Base-by-base conservation (phyloP, 2,888 invertebrate species). In the Kuschelorhynchus macadamiae region DNA sequence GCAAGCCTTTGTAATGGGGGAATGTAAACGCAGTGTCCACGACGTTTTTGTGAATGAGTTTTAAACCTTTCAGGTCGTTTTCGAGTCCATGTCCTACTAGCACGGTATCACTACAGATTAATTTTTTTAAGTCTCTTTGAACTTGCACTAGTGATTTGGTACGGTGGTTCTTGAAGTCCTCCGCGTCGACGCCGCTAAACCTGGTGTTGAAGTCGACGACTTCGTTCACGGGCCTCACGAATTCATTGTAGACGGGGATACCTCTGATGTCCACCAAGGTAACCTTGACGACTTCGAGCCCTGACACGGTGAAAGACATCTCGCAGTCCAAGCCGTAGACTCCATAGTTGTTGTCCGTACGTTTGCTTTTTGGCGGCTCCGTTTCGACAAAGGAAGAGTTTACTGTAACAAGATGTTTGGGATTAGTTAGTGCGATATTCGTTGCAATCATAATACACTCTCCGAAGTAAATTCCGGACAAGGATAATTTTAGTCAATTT, bases 31-130 rank as follows among this genome's bases (percentile, higher is more conserved):
- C 90, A 0, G 98, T 98, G 80, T 99, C 98, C 60, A 98, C 91
- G 7, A 97, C 91, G 0, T 88, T 90, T 1, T 87, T 84, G 80
- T 98, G 98, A 7, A 96, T 86, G 41, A 98, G 85, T 80, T 92
- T 92, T 64, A 99, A 82, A 0, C 93, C 94, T 14, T 94, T 87
- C 60, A 99, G 85, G 85, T 99, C 99, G 81, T 95, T 96, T 77
- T 98, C 97, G 73, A 99, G 85, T 16, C 94, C 95, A 84, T 99
- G 99, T 0, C 99, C 99, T 68, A 99, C 91, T 2, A 99, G 86
- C 62, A 99, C 94, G 3, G 97, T 94, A 67, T 95, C 91, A 5
- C 90, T 89, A 68, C 88, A 88, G 70, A 97, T 88, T 71, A 96
- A 89, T 72, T 90, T 88, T 79, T 95, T 87, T 64, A 99, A 86